These are phyloP conservation scores for Drosophila peninsularis DNA, from an alignment of 2,888 invertebrate species.

Conservation along the genomic window DNA sequence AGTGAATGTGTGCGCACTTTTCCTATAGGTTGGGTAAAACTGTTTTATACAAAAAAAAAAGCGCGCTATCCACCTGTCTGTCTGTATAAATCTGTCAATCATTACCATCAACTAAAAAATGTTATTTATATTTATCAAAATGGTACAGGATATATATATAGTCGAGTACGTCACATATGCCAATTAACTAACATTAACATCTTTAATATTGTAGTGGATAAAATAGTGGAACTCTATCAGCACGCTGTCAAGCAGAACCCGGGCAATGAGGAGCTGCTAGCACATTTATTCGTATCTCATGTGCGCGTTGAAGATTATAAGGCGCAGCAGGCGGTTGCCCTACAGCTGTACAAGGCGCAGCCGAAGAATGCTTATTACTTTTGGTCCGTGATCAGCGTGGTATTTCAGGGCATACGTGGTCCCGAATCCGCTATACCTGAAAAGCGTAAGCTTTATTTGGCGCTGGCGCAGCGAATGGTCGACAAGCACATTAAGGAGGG, in stretches of 20 bases:
- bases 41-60: background rate
- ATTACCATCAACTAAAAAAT: background rate
- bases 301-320: slow-evolving; percentile 95
- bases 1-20: slow-evolving; percentile 1
- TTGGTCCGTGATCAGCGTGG: slow-evolving; percentile 98
- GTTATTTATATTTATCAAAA: background rate
- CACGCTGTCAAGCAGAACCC: slow-evolving; percentile 94
- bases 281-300: slow-evolving; percentile 98
- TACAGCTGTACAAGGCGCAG: slow-evolving; percentile 94
- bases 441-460: slow-evolving; percentile 90
- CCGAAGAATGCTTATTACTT: slow-evolving; percentile 98
- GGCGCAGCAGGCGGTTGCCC: slow-evolving; percentile 94
- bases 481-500: slow-evolving; percentile 94
- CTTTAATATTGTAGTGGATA: slow-evolving; percentile 88
- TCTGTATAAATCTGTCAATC: background rate
- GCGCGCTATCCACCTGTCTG: background rate
- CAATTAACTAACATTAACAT: background rate
- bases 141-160: background rate
- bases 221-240: slow-evolving; percentile 95
- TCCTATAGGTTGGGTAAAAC: background rate
- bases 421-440: slow-evolving; percentile 85
- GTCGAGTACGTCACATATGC: background rate
- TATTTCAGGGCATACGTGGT: slow-evolving; percentile 90
- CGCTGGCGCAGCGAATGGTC: slow-evolving; percentile 97
- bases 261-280: slow-evolving; percentile 95